These are phyloP conservation scores for Ptiloglossa arizonensis DNA, from an alignment of 1,140 invertebrate species.

Conservation along the genomic window DNA sequence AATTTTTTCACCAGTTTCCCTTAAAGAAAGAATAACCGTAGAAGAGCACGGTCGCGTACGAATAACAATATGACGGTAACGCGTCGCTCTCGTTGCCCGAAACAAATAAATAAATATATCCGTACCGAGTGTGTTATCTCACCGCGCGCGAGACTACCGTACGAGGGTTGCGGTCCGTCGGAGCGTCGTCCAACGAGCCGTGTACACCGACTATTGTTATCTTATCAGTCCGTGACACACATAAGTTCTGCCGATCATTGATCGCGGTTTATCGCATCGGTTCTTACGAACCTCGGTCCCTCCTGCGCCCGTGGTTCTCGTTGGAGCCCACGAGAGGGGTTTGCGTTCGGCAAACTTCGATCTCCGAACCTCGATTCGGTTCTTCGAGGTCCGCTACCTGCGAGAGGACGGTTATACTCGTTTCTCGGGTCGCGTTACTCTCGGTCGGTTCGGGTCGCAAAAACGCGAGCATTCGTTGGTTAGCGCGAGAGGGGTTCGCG, in stretches of 20 bases:
- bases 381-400: not conserved
- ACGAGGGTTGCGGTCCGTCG: not conserved
- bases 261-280: constrained; percentile 34
- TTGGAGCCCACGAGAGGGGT: not conserved
- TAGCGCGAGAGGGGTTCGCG: constrained; percentile 3
- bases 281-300: constrained; percentile 8
- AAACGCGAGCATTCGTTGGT: constrained; percentile 44
- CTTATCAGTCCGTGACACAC: constrained; percentile 32
- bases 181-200: not conserved
- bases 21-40: no score
- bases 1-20: no score
- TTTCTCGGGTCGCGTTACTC: no score
- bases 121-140: not conserved
- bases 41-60: no score
- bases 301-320: not conserved
- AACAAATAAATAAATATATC: no score
- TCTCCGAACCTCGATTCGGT: not conserved
- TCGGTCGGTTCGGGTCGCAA: constrained; percentile 22
- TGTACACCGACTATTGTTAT: constrained; percentile 5
- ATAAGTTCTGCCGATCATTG: constrained; percentile 31
- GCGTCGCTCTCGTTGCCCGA: no score
- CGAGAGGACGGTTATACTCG: no score
- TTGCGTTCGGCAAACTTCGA: not conserved
- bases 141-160: not conserved
- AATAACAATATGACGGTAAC: no score